These are phyloP conservation scores for Kryptopterus vitreolus DNA, from an alignment of 2,797 vertebrate genomes.

Conservation along the genomic window DNA sequence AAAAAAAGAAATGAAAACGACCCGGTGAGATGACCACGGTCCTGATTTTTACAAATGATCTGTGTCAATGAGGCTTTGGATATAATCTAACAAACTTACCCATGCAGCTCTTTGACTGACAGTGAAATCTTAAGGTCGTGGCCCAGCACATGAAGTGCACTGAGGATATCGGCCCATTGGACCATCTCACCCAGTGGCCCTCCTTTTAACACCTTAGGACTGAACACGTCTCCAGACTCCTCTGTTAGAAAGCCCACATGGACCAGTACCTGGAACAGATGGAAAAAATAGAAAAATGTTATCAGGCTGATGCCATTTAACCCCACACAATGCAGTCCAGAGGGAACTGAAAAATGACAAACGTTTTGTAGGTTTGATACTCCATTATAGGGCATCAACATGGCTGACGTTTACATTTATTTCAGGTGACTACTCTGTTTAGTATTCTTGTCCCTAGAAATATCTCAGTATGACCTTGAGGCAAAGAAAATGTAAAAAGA, in stretches of 20 bases:
- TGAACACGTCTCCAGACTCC: conserved; percentile 96
- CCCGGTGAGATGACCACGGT: neutral
- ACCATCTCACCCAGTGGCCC: conserved; percentile 97
- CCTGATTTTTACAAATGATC: neutral
- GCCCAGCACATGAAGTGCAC: conserved; percentile 89
- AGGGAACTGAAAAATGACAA: neutral
- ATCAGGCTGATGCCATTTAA: neutral
- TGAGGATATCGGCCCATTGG: conserved; percentile 97
- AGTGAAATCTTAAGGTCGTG: conserved; percentile 86
- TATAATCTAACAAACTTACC: conserved; percentile 75
- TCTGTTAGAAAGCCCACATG: conserved; percentile 97
- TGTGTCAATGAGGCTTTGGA: neutral
- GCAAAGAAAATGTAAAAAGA: neutral
- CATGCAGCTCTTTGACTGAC: conserved; percentile 93
- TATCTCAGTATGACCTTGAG: neutral
- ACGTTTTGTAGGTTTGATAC: neutral
- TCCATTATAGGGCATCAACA: neutral
- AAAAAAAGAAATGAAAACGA: neutral
- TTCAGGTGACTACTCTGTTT: neutral
- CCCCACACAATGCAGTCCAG: neutral
- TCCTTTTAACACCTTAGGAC: conserved; percentile 92
- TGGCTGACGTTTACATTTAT: neutral
- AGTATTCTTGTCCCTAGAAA: neutral
- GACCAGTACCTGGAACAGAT: conserved; percentile 80
- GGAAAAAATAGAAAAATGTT: neutral